Base-by-base conservation (phyloP, 1,140 invertebrate species). In the Cyphomyrmex costatus region DNA sequence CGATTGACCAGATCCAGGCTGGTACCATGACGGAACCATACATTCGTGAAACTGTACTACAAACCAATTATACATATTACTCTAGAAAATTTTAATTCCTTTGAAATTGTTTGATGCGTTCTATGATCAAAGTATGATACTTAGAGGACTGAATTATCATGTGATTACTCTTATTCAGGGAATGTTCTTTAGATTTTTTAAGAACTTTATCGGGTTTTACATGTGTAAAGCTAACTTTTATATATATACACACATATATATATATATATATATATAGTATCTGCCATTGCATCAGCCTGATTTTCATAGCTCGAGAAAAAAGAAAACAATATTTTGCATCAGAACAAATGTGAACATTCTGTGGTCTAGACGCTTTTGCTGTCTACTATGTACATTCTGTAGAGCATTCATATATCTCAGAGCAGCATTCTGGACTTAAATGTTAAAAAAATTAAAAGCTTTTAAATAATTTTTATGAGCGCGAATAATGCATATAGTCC, bases 311-410 rank as follows among this genome's bases (percentile, higher is more conserved):
- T 86, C 68, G 68, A 85, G 82, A 46, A 33, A 74, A 86, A 79
- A 21, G 24, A 58, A 66, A 51, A 68, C n/a, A 21, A 78, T 85
- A 65, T 85, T 92, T 92, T 66, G 77, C 79, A 91, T 90, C 65
- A 74, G 76, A 86, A 71, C 65, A 90, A 91, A 89, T 82, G 71
- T 74, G 80, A 85, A 89, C 80, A 90, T 66, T 91, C 86, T 90
- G 83, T 89, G 90, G 90, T 93, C 86, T 91, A 92, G 90, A 92
- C 88, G 88, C 89, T 93, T 93, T 90, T 92, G 88, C 89, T 93
- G 89, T 90, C 90, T 91, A 91, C 88, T 89, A 87, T 92, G 87
- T 90, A 91, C 76, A 91, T 92, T 91, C 87, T 92, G 65, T 71
- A 88, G 87, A 93, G 86, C 88, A 92, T 92, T 91, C 85, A 80